These are phyloP conservation scores for Uloborus plumipes DNA, from an alignment of 2,888 invertebrate species.

Conservation along the genomic window DNA sequence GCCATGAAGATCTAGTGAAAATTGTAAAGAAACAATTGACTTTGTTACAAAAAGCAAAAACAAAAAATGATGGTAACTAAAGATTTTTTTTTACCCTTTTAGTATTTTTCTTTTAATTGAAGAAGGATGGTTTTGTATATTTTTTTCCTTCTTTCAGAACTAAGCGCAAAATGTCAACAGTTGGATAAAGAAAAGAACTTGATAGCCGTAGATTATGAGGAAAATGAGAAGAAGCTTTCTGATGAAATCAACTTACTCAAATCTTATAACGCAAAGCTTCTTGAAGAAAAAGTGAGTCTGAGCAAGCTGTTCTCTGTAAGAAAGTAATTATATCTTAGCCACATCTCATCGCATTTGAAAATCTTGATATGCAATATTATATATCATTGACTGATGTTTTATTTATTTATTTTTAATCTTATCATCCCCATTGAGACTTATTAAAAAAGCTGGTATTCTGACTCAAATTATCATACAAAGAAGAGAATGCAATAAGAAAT, in stretches of 20 bases:
- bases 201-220: constrained; percentile 39
- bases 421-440: too few species aligned
- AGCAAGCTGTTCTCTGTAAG: not conserved
- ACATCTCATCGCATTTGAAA: not conserved
- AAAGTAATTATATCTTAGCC: not conserved
- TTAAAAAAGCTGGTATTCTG: too few species aligned
- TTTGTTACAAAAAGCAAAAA: constrained; percentile 70
- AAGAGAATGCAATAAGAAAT: too few species aligned
- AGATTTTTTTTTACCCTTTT: not conserved
- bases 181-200: constrained; percentile 66
- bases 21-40: constrained; percentile 72
- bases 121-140: constrained; percentile 5
- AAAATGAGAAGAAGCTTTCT: constrained; percentile 65
- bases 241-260: constrained; percentile 55
- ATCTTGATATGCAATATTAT: too few species aligned
- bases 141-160: constrained; percentile 64
- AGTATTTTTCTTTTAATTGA: not conserved
- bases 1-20: constrained; percentile 71
- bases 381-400: too few species aligned
- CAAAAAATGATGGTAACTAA: constrained; percentile 70
- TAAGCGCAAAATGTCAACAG: constrained; percentile 66
- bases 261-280: constrained; percentile 4
- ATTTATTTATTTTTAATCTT: too few species aligned
- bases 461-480: too few species aligned
- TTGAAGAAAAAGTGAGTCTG: constrained; percentile 22